These are phyloP conservation scores for Columbina picui DNA, from an alignment of 2,113 vertebrate genomes.

Conservation along the genomic window DNA sequence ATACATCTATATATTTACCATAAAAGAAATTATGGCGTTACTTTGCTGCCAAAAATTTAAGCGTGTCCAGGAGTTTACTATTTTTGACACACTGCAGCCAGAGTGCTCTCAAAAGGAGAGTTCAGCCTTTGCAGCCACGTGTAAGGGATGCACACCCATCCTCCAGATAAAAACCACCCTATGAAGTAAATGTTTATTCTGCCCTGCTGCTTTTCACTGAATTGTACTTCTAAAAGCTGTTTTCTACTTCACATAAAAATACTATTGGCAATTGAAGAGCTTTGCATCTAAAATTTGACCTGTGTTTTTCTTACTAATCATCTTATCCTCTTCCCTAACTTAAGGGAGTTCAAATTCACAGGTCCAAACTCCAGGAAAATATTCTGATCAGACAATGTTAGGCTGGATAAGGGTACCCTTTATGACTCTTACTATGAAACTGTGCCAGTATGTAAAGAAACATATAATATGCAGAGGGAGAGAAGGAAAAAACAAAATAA, in stretches of 20 bases:
- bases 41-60: constrained; percentile 39
- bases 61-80: not conserved
- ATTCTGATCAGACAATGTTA: not conserved
- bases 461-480: not conserved
- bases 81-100: constrained; percentile 43
- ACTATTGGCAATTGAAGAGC: not conserved
- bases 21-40: constrained; percentile 27
- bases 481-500: not conserved
- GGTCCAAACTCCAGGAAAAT: not conserved
- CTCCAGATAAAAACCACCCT: constrained; percentile 36
- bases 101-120: constrained; percentile 9
- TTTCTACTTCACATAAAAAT: not conserved
- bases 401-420: not conserved
- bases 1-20: constrained; percentile 21
- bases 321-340: not conserved
- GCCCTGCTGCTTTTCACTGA: not conserved
- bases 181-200: constrained; percentile 43
- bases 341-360: not conserved
- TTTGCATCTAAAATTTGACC: not conserved
- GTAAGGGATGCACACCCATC: not conserved
- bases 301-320: not conserved
- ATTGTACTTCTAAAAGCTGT: not conserved
- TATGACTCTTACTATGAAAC: not conserved
- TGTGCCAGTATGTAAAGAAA: not conserved
- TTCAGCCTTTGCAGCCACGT: constrained; percentile 6